Conservation (phyloP, 2,113 vertebrate species). For the Phalacrocorax aristotelis region DNA sequence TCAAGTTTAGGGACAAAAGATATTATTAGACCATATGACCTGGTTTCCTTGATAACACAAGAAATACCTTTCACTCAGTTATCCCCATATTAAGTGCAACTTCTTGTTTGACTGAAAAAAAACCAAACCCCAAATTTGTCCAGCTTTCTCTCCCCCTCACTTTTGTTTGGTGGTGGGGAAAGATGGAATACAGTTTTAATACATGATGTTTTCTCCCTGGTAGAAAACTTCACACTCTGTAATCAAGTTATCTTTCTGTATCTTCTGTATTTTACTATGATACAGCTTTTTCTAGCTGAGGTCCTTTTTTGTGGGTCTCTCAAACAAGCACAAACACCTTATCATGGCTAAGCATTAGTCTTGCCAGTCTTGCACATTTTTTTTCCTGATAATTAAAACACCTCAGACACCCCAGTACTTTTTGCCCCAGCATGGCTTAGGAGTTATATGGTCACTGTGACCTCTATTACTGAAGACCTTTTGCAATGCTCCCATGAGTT, state of each 20-base stretch:
- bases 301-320: not conserved
- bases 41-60: not conserved
- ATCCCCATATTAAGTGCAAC: not conserved
- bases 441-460: not conserved
- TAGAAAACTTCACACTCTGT: not conserved
- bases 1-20: not conserved
- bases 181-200: not conserved
- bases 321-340: not conserved
- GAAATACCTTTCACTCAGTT: not conserved
- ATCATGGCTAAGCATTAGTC: not conserved
- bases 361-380: not conserved
- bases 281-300: not conserved
- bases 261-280: not conserved
- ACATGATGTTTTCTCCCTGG: not conserved
- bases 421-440: not conserved
- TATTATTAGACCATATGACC: not conserved
- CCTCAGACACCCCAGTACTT: not conserved
- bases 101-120: not conserved
- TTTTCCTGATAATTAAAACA: not conserved
- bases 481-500: not conserved
- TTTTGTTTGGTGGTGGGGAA: fast-evolving
- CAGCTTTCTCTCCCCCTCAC: fast-evolving
- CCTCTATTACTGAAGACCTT: not conserved
- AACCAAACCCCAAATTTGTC: not conserved
- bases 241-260: not conserved